phyloP scores from a whole-genome alignment of 35 echinoderm and acorn worm genomes.

The Holothuria glaberrima region DNA sequence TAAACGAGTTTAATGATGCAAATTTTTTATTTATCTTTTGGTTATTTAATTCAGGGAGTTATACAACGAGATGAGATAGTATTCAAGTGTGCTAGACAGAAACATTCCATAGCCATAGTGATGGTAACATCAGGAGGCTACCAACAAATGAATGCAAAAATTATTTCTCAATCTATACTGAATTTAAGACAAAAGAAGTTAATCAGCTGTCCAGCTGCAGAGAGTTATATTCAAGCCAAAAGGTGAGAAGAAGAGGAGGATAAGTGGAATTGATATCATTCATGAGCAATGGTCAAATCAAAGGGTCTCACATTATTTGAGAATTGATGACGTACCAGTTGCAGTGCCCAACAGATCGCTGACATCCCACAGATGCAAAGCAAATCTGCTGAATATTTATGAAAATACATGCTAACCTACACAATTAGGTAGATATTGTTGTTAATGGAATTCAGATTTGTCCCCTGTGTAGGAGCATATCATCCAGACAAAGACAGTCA shows the following conservation, averaged over 20 bases:
- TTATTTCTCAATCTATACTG: constrained; percentile 93
- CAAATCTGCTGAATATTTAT: too few species aligned
- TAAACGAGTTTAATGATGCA: too few species aligned
- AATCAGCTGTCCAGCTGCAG: constrained; percentile 70
- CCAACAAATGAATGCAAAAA: constrained; percentile 85
- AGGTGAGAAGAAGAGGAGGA: neutral
- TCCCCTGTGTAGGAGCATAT: too few species aligned
- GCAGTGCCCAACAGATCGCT: too few species aligned
- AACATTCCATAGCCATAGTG: constrained; percentile 71
- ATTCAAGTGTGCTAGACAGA: constrained; percentile 66
- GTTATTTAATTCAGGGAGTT: constrained; percentile 68
- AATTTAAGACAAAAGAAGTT: constrained; percentile 76
- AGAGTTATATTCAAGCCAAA: constrained; percentile 32
- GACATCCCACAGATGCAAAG: too few species aligned
- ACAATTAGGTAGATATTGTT: too few species aligned
- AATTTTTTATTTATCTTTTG: neutral
- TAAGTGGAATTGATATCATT: neutral
- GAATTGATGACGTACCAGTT: too few species aligned
- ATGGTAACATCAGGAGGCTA: constrained; percentile 99
- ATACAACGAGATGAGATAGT: constrained; percentile 86
- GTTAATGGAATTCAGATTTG: too few species aligned
- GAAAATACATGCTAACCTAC: too few species aligned
- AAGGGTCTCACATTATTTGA: too few species aligned
- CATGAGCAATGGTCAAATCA: too few species aligned
- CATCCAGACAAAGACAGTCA: too few species aligned